Conservation (phyloP, 2,113 vertebrate genomes). For the Pardalotus punctatus region DNA sequence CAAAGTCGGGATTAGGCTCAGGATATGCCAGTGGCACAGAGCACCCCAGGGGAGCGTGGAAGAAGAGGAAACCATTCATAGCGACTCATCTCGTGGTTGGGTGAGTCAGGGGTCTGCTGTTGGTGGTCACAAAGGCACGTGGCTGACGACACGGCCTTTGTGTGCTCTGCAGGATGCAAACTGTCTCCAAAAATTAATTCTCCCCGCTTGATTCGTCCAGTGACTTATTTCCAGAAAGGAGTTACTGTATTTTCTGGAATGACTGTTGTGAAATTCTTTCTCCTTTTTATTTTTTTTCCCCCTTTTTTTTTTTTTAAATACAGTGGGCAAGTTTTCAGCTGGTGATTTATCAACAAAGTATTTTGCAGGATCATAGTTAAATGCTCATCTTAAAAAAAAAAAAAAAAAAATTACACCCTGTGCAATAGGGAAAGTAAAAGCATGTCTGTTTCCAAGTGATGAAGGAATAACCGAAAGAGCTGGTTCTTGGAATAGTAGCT, state of each 20-base stretch:
- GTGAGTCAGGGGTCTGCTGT: slow-evolving; percentile 71
- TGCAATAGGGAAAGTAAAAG: slow-evolving; percentile 68
- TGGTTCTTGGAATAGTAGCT: slow-evolving; percentile 67
- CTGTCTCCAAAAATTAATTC: slow-evolving; percentile 34
- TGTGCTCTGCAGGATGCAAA: slow-evolving; percentile 49
- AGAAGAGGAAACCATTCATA: slow-evolving; percentile 64
- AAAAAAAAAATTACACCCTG: background rate
- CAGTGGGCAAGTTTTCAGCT: slow-evolving; percentile 72
- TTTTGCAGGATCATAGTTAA: slow-evolving; percentile 67
- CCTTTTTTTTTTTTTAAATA: background rate
- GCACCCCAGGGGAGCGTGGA: background rate
- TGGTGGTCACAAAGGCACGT: slow-evolving; percentile 69
- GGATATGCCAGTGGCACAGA: background rate
- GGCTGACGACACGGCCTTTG: slow-evolving; percentile 45
- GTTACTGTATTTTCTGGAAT: slow-evolving; percentile 77
- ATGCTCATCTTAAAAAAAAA: slow-evolving; percentile 22
- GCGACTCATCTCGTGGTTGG: slow-evolving; percentile 56
- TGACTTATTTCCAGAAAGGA: slow-evolving; percentile 79
- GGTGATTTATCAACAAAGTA: slow-evolving; percentile 71
- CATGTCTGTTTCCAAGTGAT: background rate
- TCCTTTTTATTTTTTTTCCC: background rate
- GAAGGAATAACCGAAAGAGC: slow-evolving; percentile 49
- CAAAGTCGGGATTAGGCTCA: slow-evolving; percentile 36
- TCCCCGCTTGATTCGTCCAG: slow-evolving; percentile 49
- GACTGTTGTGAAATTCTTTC: slow-evolving; percentile 71